Evolutionary conservation across 1,140 invertebrate genomes (phyloP).

Genomic region (Watersipora subatra): DNA sequence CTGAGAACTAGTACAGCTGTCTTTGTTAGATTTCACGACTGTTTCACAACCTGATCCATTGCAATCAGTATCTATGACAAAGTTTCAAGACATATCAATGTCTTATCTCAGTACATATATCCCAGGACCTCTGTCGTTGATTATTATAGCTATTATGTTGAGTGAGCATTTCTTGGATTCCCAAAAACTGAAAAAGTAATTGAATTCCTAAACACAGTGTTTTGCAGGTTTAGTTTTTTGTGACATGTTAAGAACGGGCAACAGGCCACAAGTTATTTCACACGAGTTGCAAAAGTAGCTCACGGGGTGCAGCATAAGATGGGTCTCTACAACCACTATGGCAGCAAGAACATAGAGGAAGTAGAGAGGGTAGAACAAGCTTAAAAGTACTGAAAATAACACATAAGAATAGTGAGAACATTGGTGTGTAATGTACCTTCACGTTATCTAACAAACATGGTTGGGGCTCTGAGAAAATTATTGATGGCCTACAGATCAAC

Average conservation of each 20-base stretch:
- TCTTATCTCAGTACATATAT: neutral
- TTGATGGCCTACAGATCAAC: neutral
- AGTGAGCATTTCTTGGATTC: neutral
- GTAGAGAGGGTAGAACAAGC: conserved; percentile 4
- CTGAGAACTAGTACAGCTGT: conserved; percentile 17
- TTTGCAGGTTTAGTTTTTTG: neutral
- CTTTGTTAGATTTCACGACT: conserved; percentile 11
- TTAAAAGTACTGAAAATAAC: conserved; percentile 1
- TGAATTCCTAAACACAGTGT: neutral
- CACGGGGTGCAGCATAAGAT: neutral
- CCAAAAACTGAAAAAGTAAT: neutral
- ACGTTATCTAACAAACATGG: too few relatives aligned
- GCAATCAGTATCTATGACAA: neutral
- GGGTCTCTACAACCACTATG: neutral
- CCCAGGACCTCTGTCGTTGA: neutral
- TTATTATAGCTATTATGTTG: neutral
- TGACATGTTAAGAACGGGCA: neutral
- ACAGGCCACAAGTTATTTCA: neutral
- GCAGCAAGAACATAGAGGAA: conserved; percentile 7
- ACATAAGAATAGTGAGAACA: conserved; percentile 1
- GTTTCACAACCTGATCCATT: conserved; percentile 4
- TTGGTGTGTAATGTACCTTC: too few relatives aligned
- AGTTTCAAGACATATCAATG: neutral
- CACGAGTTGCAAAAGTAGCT: conserved; percentile 5
- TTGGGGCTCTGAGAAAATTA: neutral